Evolutionary conservation across 2,888 invertebrate species (phyloP), one percentile per base, ranked within the genome.

Genomic region (Tachystola acroxantha): DNA sequence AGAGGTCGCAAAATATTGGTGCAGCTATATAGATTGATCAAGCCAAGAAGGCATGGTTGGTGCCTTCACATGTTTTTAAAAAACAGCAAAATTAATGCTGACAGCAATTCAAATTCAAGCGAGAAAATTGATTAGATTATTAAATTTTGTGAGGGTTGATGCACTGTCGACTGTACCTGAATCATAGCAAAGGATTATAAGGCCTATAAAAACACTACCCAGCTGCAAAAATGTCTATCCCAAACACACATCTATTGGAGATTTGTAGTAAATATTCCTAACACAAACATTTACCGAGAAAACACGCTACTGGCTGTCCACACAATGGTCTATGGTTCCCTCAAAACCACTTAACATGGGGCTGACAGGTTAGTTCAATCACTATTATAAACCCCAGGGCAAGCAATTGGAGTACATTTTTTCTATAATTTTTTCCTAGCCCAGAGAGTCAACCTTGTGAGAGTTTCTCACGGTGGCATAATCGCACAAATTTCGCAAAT

Each of bases 351-450:
- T 84, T 85, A 86, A 86, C 86, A 79, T 85, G 86, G 86, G 85
- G 66, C 79, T 86, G 86, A 86, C 86, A 86, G 86, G 85, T 85
- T 82, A 79, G 80, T 84, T 84, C 82, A 80, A 80, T 81, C 78
- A 81, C 79, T 78, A 79, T 79, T 79, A 80, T 76, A 71, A 70
- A 65, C 72, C 82, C 69, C 63, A 67, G 56, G 75, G 81, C 82
- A 54, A 67, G 66, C 74, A 73, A 80, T 80, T 73, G 66, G 70
- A 64, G 64, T 58, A 63, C 60, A 74, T 75, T 78, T 76, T 76
- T 77, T 81, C 76, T 63, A 63, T 61, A 64, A 57, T 70, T 64
- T 76, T 76, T 70, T 70, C 72, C 56, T 59, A 50, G 60, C 61
- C 64, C 67, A 62, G 71, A 69, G 74, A 76, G 68, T 73, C 63